Percentiles rank a stretch among this genome's conserved stretches.
phyloP scores from a whole-genome alignment of 2,888 invertebrate species.

The Ectemnius cavifrons region DNA sequence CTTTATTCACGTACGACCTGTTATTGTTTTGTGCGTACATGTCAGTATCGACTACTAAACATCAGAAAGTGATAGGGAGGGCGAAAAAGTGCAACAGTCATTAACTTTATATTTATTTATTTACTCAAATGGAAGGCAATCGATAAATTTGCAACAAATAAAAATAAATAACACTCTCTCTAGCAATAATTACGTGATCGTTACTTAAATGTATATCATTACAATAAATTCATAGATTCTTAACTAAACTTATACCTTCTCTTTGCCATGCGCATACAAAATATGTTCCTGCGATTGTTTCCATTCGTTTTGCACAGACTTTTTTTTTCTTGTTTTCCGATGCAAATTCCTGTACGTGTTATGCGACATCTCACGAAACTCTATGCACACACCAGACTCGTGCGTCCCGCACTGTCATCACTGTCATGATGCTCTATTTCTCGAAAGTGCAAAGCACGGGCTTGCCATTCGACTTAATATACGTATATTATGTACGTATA shows the following conservation, averaged over 20 bases:
- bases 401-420: conserved; percentile 14
- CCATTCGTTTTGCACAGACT: conserved; percentile 17
- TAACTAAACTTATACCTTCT: conserved; percentile 66
- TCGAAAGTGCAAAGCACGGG: not conserved
- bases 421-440: not conserved
- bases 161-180: conserved; percentile 78
- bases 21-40: no score
- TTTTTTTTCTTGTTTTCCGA: conserved; percentile 23
- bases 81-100: no score
- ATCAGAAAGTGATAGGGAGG: no score
- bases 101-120: conserved; percentile 74
- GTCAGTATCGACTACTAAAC: no score
- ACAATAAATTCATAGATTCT: conserved; percentile 73
- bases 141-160: conserved; percentile 78
- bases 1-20: no score
- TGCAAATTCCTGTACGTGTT: conserved; percentile 23
- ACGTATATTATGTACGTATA: conserved; percentile 34
- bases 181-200: conserved; percentile 75
- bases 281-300: conserved; percentile 62
- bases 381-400: conserved; percentile 32
- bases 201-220: conserved; percentile 72
- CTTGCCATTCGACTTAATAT: conserved; percentile 5
- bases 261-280: conserved; percentile 67
- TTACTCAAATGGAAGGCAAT: conserved; percentile 78
- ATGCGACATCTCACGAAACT: conserved; percentile 22